Evolutionary conservation across 2,113 vertebrate species (phyloP).

Genomic region (Nymphicus hollandicus): DNA sequence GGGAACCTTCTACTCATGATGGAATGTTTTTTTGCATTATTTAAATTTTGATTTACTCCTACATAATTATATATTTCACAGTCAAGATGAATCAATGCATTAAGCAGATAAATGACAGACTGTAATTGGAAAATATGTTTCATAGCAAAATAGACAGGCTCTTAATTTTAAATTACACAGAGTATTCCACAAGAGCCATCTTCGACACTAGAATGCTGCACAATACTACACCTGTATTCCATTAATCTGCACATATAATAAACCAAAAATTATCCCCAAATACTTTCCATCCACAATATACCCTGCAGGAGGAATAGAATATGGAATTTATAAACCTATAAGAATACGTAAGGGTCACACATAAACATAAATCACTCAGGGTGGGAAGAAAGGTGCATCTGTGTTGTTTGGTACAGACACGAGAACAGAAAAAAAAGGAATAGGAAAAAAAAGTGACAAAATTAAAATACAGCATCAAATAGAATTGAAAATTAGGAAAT

Average conservation of each 20-base stretch:
- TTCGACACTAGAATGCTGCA: not conserved
- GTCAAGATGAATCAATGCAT: constrained; percentile 20
- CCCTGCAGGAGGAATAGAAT: not conserved
- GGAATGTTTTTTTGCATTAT: constrained; percentile 33
- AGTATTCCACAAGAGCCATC: not conserved
- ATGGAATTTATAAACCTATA: not conserved
- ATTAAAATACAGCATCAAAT: not conserved
- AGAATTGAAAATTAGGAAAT: not conserved
- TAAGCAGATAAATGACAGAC: not conserved
- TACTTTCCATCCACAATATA: not conserved
- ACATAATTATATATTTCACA: constrained; percentile 1
- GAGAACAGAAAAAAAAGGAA: not conserved
- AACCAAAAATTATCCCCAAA: not conserved
- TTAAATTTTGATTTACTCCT: constrained; percentile 45
- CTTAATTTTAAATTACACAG: not conserved
- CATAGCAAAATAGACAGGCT: not conserved
- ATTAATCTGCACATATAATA: not conserved
- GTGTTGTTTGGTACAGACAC: not conserved
- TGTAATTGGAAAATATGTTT: not conserved
- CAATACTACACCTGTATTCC: not conserved
- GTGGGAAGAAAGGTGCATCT: not conserved
- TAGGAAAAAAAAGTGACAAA: not conserved
- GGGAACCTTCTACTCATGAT: not conserved
- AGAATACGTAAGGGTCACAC: not conserved
- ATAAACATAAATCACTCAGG: not conserved